These are phyloP conservation scores for Agrochola macilenta DNA, from an alignment of 2,888 invertebrate genomes.

Conservation along the genomic window DNA sequence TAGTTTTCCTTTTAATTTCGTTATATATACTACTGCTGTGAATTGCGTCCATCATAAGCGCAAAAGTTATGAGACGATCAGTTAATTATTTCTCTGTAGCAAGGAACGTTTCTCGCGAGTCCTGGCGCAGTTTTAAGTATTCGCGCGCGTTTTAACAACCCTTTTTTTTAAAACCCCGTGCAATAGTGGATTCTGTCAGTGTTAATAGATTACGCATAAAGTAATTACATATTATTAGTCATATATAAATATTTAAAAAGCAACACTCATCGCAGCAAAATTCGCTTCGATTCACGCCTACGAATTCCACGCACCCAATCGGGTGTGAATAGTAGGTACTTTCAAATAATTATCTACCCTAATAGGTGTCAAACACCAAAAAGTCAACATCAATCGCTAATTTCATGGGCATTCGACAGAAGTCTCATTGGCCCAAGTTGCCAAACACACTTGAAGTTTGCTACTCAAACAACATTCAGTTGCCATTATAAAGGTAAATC, in stretches of 20 bases:
- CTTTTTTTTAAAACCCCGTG: not conserved
- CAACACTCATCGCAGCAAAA: not conserved
- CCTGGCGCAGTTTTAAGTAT: not conserved
- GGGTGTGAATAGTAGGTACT: conserved; percentile 5
- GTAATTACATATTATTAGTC: not conserved
- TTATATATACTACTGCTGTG: too few species aligned
- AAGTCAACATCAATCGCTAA: conserved; percentile 25
- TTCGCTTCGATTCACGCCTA: not conserved
- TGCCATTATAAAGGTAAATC: conserved; percentile 66
- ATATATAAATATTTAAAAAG: not conserved
- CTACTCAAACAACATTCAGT: conserved; percentile 65
- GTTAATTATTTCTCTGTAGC: not conserved
- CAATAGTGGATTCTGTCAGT: not conserved
- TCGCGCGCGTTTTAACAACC: not conserved
- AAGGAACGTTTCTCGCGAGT: too few species aligned
- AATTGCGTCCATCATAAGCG: not conserved
- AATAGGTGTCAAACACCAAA: conserved; percentile 24
- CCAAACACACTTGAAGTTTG: conserved; percentile 62
- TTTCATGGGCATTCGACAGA: conserved; percentile 27
- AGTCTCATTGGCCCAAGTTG: conserved; percentile 47
- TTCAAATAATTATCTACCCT: conserved; percentile 35
- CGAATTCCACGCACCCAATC: not conserved
- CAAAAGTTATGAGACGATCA: not conserved
- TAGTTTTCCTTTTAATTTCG: too few species aligned
- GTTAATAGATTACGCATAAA: not conserved